These are phyloP conservation scores for Spialia ferax DNA, from an alignment of 2,888 invertebrate genomes.

Conservation along the genomic window DNA sequence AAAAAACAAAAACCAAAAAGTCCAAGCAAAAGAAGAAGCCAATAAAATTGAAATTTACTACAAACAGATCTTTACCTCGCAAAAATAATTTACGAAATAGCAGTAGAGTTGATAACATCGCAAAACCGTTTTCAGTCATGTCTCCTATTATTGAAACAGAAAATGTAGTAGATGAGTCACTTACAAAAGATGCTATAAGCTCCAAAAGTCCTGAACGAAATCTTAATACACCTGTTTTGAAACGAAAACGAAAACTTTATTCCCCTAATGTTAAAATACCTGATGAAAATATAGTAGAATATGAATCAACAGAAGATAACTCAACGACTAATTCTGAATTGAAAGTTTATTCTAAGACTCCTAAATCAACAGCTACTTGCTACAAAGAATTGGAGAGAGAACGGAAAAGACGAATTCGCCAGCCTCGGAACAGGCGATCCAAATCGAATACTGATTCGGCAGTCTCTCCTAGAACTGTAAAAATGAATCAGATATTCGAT, in stretches of 20 bases:
- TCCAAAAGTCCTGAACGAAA: constrained; percentile 24
- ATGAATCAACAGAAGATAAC: constrained; percentile 44
- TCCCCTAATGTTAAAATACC: constrained; percentile 65
- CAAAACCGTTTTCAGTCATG: constrained; percentile 51
- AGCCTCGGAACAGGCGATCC: constrained; percentile 52
- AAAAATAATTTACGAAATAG: constrained; percentile 43
- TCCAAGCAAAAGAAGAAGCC: constrained; percentile 38
- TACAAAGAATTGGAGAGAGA: constrained; percentile 72
- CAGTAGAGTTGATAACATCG: constrained; percentile 48
- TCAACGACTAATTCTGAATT: constrained; percentile 24
- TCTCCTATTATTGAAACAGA: constrained; percentile 53
- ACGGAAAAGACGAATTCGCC: constrained; percentile 55
- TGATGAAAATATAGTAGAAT: constrained; percentile 47
- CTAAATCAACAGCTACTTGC: constrained; percentile 56
- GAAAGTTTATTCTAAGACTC: constrained; percentile 49
- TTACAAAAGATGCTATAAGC: constrained; percentile 38
- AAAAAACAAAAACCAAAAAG: not conserved
- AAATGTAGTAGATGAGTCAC: constrained; percentile 16
- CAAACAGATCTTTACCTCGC: constrained; percentile 47
- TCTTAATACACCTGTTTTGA: constrained; percentile 45
- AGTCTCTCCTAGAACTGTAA: constrained; percentile 61
- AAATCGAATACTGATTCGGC: constrained; percentile 43
- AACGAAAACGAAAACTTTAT: constrained; percentile 72
- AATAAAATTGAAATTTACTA: constrained; percentile 54
- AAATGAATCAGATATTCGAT: constrained; percentile 65